Base-by-base conservation (phyloP, 2,888 invertebrate species). In the Eudemis profundana region DNA sequence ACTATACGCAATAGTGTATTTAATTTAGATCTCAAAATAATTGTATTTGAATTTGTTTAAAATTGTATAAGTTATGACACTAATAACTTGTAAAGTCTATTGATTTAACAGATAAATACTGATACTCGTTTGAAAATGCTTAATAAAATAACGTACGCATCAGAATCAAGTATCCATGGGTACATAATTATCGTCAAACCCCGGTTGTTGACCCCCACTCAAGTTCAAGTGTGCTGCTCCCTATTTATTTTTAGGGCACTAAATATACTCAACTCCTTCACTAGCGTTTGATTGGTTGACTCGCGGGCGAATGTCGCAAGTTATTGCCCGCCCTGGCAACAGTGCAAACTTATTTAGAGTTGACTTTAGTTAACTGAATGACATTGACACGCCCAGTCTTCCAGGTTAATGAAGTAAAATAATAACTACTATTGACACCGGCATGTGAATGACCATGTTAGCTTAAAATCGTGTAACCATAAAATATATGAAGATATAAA, bases 151-250 rank as follows among this genome's bases (percentile, higher is more conserved):
- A n/a, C n/a, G n/a, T 57, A 51, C 36, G 23, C 49, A 36, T 44
- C 42, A 21, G 33, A 54, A 54, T 33, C 27, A 33, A 21, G 54
- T 38, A 56, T n/a, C n/a, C n/a, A n/a, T 57, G 15, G 49, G 36
- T 77, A 74, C 76, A 78, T 74, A 78, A 82, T 84, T 82, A 87
- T 84, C 84, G 70, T 74, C 73, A 69, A 72, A 68, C 67, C 72
- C 69, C 70, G 89, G 88, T 86, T 82, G 76, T 77, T 82, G 85
- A 88, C 78, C 90, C 71, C 63, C 68, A 80, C 76, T 83, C 89
- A 91, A 90, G 90, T 91, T 91, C 91, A 91, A 90, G 90, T 84
- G 83, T 86, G 77, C 78, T 79, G 78, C 75, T 76, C 74, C 72
- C 66, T 75, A 84, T 82, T 84, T 91, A 91, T 91, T 88, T 90